Evolutionary conservation across 2,797 vertebrate species (phyloP), one percentile per base, ranked within the genome.

Genomic region (Esox masquinongy): DNA sequence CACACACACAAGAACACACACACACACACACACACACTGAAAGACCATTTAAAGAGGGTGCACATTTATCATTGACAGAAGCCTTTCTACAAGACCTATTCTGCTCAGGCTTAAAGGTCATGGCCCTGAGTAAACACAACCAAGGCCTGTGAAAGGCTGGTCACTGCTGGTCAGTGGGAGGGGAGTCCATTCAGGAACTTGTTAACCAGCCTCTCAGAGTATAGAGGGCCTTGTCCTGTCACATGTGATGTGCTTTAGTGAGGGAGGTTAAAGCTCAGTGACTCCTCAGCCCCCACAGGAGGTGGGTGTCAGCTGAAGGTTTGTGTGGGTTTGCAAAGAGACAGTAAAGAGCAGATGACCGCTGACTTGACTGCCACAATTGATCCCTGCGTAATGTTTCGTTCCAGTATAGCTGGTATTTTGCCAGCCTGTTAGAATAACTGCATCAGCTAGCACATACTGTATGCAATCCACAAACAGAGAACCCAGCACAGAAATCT

Each of bases 21-120:
- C 31, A 47, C 14, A 53, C 16, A 77, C 24, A 6, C 70, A 16
- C 29, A 34, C 69, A 71, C 80, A 79, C 26, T 68, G 81, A 82
- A 80, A 80, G 14, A 81, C 88, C 90, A 87, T 88, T 87, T 47
- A 47, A 89, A 88, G 85, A 87, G 88, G 93, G 91, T 90, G 94
- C 96, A 96, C 97, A 96, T 78, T 94, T 93, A 91, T 96, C 95
- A 96, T 97, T 97, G 95, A 94, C 95, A 92, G 93, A 91, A 92
- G 86, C 88, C 88, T 85, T 80, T 83, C 77, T 39, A 88, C 89
- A 86, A 92, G 85, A 92, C 66, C 84, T 81, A 85, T 90, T 88
- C 87, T 59, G 8, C 72, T 86, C 86, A 87, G 90, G 94, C 94
- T 89, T 89, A 94, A 92, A 94, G 92, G 91, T 94, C 88, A 90